Base-by-base conservation (phyloP, 1,140 invertebrate species). In the Ostrea denselamellosa region DNA sequence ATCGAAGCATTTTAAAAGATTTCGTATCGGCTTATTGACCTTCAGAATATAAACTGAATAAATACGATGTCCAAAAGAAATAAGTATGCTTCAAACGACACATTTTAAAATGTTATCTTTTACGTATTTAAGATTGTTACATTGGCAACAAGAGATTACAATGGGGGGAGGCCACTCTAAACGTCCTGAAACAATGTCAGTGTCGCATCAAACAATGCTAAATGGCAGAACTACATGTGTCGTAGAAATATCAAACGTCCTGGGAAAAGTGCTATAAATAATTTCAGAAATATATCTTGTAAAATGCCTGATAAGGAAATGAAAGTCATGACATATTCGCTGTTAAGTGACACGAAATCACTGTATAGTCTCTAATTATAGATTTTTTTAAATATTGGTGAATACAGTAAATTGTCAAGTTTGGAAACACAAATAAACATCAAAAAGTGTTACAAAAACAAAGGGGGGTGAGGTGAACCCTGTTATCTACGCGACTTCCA, bases 141-240 rank as follows among this genome's bases (percentile, higher is more conserved):
- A 81, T 81, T 12, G 44, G 4, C 8, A 81, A 14, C 71, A 52
- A 22, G 3, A 8, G 17, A 22, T 83, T 54, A 52, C 17, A 7
- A 53, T 83, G 82, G 82, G 44, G n/a, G 82, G 82, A 52, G 82
- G 82, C 82, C 82, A 83, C 28, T n/a, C 53, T 83, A 19, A 83
- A 54, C n/a, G 82, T 14, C 71, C 71, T 25, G 12, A 25, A 44
- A 25, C 34, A 83, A n/a, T 83, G 44, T 53, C 44, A 52, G 19
- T 19, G 10, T 83, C 10, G 10, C 25, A 14, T 77, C 68, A 34
- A 28, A 77, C 44, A 83, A 83, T 83, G 51, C 28, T 8, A 83
- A 83, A 83, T 83, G n/a, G 14, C 52, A 53, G 44, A 53, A 52
- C n/a, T 54, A 83, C 82, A 83, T 19, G 44, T 54, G 52, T 54